phyloP scores from a whole-genome alignment of 2,888 invertebrate species.

The Monopis laevigella region DNA sequence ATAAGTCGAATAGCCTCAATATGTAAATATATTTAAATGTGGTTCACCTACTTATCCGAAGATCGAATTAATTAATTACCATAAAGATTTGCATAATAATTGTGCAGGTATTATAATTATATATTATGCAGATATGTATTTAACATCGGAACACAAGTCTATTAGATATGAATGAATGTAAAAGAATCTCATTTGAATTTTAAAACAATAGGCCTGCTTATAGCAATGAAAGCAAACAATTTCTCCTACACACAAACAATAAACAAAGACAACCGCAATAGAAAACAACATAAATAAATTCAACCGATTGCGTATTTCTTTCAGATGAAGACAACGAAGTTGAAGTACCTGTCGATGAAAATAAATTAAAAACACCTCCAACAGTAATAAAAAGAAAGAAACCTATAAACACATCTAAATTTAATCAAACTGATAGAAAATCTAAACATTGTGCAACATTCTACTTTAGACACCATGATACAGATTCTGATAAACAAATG shows the following conservation, averaged over 20 bases:
- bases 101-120: too few relatives aligned
- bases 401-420: slow-evolving; percentile 67
- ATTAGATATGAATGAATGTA: background rate
- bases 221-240: slow-evolving; percentile 12
- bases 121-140: too few relatives aligned
- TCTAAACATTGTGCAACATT: slow-evolving; percentile 86
- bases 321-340: background rate
- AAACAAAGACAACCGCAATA: slow-evolving; percentile 18
- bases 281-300: background rate
- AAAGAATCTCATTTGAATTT: slow-evolving; percentile 26
- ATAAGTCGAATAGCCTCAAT: too few relatives aligned
- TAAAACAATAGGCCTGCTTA: slow-evolving; percentile 34
- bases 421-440: slow-evolving; percentile 77
- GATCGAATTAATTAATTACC: too few relatives aligned
- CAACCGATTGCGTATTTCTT: background rate
- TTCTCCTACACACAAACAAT: slow-evolving; percentile 29
- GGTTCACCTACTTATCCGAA: too few relatives aligned
- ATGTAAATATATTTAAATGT: too few relatives aligned
- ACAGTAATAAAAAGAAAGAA: slow-evolving; percentile 61
- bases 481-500: slow-evolving; percentile 81
- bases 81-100: too few relatives aligned
- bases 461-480: slow-evolving; percentile 88
- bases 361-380: slow-evolving; percentile 43
- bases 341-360: slow-evolving; percentile 29
- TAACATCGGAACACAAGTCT: too few relatives aligned